Conservation (phyloP, 2,888 invertebrate species). For the Brachylomia viminalis region DNA sequence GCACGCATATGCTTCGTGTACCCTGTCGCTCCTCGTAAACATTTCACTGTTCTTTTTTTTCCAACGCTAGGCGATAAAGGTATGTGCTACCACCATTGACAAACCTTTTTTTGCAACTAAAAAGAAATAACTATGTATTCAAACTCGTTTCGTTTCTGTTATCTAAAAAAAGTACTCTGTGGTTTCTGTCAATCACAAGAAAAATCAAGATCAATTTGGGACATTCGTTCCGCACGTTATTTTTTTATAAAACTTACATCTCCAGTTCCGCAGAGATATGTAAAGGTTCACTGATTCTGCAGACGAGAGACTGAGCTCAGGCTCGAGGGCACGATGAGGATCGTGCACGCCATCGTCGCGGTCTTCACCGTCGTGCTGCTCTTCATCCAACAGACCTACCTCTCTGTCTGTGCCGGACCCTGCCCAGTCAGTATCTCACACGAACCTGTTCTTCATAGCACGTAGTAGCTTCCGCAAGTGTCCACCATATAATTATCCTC, state of each 20-base stretch:
- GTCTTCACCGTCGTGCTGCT: slow-evolving; percentile 72
- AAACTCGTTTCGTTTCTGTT: slow-evolving; percentile 20
- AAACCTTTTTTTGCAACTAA: slow-evolving; percentile 7
- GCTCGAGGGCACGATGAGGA: slow-evolving; percentile 56
- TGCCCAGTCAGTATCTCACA: slow-evolving; percentile 62
- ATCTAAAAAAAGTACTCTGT: too few relatives aligned
- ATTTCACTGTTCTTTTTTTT: neutral
- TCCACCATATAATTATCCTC: slow-evolving; percentile 31
- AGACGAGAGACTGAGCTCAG: slow-evolving; percentile 1
- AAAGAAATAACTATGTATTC: neutral
- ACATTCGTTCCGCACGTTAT: neutral
- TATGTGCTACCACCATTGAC: neutral
- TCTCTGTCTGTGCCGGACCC: slow-evolving; percentile 59
- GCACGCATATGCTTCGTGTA: slow-evolving; percentile 1
- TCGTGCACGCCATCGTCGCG: slow-evolving; percentile 73
- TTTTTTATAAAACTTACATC: slow-evolving; percentile 2
- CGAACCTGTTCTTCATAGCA: neutral
- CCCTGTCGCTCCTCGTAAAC: too few relatives aligned
- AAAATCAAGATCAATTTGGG: slow-evolving; percentile 18
- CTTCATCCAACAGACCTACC: slow-evolving; percentile 66
- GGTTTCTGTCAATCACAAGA: slow-evolving; percentile 34
- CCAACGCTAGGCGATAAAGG: neutral
- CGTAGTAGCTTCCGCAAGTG: neutral
- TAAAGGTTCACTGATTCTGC: slow-evolving; percentile 13
- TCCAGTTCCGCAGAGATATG: slow-evolving; percentile 31